Base-by-base conservation (phyloP, 2,888 invertebrate genomes). In the Agrotis segetum region DNA sequence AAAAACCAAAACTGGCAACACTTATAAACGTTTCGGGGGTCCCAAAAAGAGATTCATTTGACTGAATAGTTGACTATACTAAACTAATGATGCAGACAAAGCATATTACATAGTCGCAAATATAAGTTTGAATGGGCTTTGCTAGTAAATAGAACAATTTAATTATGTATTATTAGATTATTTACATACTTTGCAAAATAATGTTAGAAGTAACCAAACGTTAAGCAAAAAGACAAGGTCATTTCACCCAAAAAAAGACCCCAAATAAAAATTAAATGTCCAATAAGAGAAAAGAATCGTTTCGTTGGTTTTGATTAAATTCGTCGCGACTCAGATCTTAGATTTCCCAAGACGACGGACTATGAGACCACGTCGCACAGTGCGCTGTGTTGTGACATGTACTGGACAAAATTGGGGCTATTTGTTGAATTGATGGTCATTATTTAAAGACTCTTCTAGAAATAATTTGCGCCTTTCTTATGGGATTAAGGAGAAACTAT, bases 241-340 rank as follows among this genome's bases (percentile, higher is more conserved):
- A 3, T n/a, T n/a, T 19, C 14, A 16, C 5, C 16, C 24, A 1
- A 21, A n/a, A 58, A 56, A 44, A 3, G 0, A 5, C 14, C n/a
- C 17, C 53, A 64, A 49, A 50, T 34, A 64, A 61, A 60, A 76
- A 82, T 69, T 69, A 49, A 71, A 82, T 52, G 67, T 19, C 17
- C 63, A 67, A 79, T 72, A 64, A 71, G 62, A 44, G 47, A 64
- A 67, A 62, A 58, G 44, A 50, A 71, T 60, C 52, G 52, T 63
- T 79, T 71, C 62, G 64, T 82, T 82, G 61, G 59, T 70, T 83
- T 71, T 76, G 75, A 84, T 82, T 79, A 82, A 84, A 80, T 81
- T 83, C 68, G 75, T 77, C 70, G 58, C 71, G 66, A 77, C 73
- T 63, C 66, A 40, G 61, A 73, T 61, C 55, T 58, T 63, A 79